Evolutionary conservation across 2,113 vertebrate species (phyloP).

Genomic region (Dasyurus viverrinus): DNA sequence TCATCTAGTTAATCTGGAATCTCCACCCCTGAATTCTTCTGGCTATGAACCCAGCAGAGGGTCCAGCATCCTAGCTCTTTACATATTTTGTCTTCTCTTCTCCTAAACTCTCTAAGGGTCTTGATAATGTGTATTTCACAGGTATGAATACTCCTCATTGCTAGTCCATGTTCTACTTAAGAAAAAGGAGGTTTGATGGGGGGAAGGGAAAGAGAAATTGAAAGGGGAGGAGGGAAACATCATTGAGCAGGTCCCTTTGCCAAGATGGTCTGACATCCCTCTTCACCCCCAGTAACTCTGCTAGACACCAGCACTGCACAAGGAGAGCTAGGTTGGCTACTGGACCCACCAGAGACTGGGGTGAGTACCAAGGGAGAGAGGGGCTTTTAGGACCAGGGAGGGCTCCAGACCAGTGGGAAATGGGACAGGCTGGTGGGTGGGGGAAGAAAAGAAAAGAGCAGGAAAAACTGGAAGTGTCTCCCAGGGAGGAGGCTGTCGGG

Average conservation of each 20-base stretch:
- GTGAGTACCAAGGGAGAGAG: constrained; percentile 79
- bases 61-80: background rate
- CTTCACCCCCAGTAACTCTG: constrained; percentile 80
- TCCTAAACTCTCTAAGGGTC: background rate
- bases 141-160: background rate
- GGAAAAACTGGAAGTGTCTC: constrained; percentile 79
- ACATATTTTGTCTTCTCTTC: background rate
- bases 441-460: constrained; percentile 68
- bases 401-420: constrained; percentile 58
- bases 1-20: background rate
- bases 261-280: constrained; percentile 31
- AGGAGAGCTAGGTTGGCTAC: constrained; percentile 86
- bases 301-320: constrained; percentile 84
- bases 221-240: background rate
- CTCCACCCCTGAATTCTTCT: background rate
- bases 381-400: constrained; percentile 21
- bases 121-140: no score
- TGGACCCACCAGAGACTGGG: constrained; percentile 85
- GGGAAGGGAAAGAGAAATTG: background rate
- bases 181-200: background rate
- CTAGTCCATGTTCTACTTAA: background rate
- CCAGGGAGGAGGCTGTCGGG: background rate
- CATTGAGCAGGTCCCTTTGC: background rate
- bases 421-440: constrained; percentile 70
- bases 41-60: background rate